These are phyloP conservation scores for Halcyon senegalensis DNA, from an alignment of 2,113 vertebrate genomes.

Conservation along the genomic window DNA sequence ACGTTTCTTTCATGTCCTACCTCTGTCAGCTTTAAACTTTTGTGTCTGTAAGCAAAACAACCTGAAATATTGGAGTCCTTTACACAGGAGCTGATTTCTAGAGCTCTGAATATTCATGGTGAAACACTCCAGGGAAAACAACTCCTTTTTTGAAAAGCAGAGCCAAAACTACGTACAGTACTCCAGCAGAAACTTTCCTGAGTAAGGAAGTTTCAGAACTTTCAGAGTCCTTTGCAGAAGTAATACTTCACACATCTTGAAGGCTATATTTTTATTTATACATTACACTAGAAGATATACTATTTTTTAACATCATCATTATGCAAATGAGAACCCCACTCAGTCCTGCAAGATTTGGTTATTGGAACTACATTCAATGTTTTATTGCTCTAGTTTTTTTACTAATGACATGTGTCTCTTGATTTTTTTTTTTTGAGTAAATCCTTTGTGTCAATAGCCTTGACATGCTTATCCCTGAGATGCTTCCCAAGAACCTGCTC, in stretches of 20 bases:
- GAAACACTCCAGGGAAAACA: not conserved
- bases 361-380: not conserved
- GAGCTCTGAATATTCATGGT: not conserved
- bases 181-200: not conserved
- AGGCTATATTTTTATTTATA: not conserved
- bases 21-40: not conserved
- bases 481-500: not conserved
- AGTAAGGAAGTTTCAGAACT: not conserved
- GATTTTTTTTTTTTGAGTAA: not conserved
- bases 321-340: not conserved
- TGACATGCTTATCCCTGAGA: not conserved
- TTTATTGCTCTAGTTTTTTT: not conserved
- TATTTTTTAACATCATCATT: not conserved
- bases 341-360: not conserved
- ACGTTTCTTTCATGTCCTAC: not conserved
- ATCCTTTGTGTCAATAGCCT: not conserved
- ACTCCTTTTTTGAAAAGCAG: not conserved
- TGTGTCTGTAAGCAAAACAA: not conserved
- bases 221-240: not conserved
- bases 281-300: not conserved
- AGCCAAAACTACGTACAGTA: not conserved
- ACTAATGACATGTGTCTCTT: not conserved
- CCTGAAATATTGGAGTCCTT: not conserved
- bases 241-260: not conserved
- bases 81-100: not conserved